Conservation (phyloP, 1,140 invertebrate species). For the Lysiphlebus fabarum region DNA sequence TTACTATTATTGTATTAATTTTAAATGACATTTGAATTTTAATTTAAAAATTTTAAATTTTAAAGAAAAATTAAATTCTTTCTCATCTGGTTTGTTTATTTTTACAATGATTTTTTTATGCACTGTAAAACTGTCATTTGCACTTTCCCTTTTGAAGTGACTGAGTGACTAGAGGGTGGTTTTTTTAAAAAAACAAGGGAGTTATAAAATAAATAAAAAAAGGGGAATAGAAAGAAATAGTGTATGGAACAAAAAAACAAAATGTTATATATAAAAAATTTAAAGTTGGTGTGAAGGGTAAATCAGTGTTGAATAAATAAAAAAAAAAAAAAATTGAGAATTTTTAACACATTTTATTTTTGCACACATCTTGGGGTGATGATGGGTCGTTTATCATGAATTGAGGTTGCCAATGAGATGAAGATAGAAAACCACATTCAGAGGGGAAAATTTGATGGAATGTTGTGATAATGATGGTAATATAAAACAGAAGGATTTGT, state of each 20-base stretch:
- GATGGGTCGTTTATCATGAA: not conserved
- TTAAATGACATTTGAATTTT: not conserved
- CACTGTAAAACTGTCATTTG: constrained; percentile 31
- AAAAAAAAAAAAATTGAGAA: too few species aligned
- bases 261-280: not conserved
- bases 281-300: not conserved
- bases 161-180: constrained; percentile 33
- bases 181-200: constrained; percentile 21
- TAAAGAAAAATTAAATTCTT: not conserved
- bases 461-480: too few species aligned
- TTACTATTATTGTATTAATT: not conserved
- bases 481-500: too few species aligned
- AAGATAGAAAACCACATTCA: too few species aligned
- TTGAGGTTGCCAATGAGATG: constrained; percentile 3
- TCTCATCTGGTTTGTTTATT: constrained; percentile 6
- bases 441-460: too few species aligned
- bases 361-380: not conserved
- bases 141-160: constrained; percentile 31
- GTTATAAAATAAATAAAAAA: constrained; percentile 28
- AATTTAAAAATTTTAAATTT: not conserved
- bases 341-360: too few species aligned
- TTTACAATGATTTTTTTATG: constrained; percentile 11
- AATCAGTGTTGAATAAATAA: not conserved
- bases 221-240: not conserved
- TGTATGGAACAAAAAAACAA: not conserved